Evolutionary conservation across 2,797 vertebrate species (phyloP).

Genomic region (Heterohyrax brucei): DNA sequence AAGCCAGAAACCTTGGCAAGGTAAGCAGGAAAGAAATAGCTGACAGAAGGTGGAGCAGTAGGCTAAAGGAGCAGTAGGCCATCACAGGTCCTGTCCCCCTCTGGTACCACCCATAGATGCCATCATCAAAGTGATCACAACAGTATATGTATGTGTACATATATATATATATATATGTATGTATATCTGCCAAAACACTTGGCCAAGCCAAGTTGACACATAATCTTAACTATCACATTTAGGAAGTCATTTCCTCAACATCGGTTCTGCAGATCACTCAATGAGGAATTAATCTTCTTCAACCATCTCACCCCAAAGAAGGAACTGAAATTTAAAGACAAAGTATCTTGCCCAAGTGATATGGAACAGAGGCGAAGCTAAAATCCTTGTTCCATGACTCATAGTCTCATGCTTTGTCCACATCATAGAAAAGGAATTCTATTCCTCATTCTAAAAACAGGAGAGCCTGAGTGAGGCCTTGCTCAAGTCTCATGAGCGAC

Average conservation of each 20-base stretch:
- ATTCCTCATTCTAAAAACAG: neutral
- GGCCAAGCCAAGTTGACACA: too few relatives aligned
- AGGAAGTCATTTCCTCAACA: neutral
- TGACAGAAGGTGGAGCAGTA: too few relatives aligned
- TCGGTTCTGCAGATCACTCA: neutral
- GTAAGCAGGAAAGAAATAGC: too few relatives aligned
- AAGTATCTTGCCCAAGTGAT: neutral
- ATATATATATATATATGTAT: too few relatives aligned
- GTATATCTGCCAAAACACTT: too few relatives aligned
- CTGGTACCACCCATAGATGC: too few relatives aligned
- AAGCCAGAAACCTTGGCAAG: too few relatives aligned
- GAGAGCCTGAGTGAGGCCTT: neutral
- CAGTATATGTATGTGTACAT: too few relatives aligned
- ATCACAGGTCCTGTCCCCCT: too few relatives aligned
- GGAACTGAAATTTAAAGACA: neutral
- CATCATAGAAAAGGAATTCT: neutral
- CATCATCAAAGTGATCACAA: too few relatives aligned
- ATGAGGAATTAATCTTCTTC: neutral
- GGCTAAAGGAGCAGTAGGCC: too few relatives aligned
- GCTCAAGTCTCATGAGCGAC: fast-evolving
- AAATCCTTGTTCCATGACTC: neutral
- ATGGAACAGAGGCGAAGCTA: neutral
- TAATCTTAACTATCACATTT: neutral
- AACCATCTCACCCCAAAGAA: neutral
- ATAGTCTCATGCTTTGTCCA: fast-evolving